A percentile compares a stretch with the other conserved stretches of the same genome.
Conservation (phyloP, 2,797 vertebrate genomes). For the Sternarchorhynchus goeldii region DNA sequence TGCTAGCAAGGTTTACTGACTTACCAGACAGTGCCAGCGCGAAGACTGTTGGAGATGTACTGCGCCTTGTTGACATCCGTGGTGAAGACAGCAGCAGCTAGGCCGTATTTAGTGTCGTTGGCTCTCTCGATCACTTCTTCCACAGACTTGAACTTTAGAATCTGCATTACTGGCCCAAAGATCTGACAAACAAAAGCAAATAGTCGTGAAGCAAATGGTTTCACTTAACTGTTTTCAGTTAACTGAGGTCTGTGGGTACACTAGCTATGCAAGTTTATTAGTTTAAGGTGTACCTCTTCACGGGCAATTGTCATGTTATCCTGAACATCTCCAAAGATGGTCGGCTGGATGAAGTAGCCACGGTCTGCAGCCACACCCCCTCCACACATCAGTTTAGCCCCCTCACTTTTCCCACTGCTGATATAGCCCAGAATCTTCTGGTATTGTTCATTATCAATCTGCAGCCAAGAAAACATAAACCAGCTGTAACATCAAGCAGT, state of each 20-base stretch:
- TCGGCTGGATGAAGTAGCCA: conserved; percentile 96
- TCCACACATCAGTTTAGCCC: conserved; percentile 92
- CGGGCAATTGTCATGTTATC: conserved; percentile 92
- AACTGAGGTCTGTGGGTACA: not conserved
- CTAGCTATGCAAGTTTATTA: not conserved
- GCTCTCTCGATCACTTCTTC: conserved; percentile 90
- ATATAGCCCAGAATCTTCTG: conserved; percentile 94
- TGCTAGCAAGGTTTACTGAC: not conserved
- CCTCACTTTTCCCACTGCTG: conserved; percentile 83
- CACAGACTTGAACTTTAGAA: conserved; percentile 89
- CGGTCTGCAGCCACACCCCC: conserved; percentile 84
- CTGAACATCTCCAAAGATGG: conserved; percentile 91
- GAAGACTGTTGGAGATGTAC: conserved; percentile 83
- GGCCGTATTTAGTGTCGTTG: conserved; percentile 86
- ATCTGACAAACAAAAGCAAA: conserved; percentile 73
- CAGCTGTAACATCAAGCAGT: not conserved
- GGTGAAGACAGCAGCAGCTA: conserved; percentile 92
- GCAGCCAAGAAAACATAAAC: not conserved
- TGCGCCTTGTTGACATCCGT: conserved; percentile 89
- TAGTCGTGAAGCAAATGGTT: not conserved
- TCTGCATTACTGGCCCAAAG: conserved; percentile 97
- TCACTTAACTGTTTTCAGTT: not conserved
- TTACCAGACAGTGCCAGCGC: conserved; percentile 94
- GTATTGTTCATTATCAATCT: conserved; percentile 93
- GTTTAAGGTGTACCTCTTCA: conserved; percentile 84